Evolutionary conservation across 2,888 invertebrate genomes (phyloP).

Genomic region (Frankliniella fusca): DNA sequence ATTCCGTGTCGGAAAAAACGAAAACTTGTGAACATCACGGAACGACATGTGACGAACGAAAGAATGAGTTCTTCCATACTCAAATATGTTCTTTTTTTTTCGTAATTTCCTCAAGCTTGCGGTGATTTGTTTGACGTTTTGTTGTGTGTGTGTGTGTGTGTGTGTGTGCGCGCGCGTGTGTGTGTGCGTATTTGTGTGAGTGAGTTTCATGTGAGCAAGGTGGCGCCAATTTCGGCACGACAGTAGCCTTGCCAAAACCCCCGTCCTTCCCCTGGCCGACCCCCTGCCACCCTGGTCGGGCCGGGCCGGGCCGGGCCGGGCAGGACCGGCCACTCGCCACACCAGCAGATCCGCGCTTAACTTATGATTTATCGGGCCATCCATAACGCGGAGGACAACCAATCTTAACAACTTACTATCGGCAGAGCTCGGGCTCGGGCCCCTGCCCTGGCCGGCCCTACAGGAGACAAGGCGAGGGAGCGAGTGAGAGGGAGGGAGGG

Average conservation of each 20-base stretch:
- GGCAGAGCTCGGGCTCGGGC: neutral
- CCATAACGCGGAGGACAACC: constrained; percentile 36
- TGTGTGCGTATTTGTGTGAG: too few species aligned
- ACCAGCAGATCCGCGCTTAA: constrained; percentile 7
- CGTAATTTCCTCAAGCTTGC: too few species aligned
- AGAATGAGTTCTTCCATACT: too few species aligned
- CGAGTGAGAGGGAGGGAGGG: neutral
- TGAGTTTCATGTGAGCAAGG: neutral
- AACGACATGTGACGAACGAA: too few species aligned
- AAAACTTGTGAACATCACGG: too few species aligned
- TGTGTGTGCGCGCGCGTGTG: too few species aligned
- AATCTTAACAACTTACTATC: constrained; percentile 26
- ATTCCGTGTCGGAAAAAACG: too few species aligned
- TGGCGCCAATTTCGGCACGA: neutral
- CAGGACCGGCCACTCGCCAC: neutral
- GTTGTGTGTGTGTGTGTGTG: too few species aligned
- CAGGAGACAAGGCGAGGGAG: neutral
- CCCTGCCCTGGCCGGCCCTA: neutral
- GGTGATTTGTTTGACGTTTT: too few species aligned
- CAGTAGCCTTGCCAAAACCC: neutral
- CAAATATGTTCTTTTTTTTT: too few species aligned
- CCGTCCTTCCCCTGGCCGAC: neutral
- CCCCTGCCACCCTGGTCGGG: neutral
- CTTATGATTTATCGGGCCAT: constrained; percentile 37
- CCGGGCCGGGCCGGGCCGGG: neutral